Evolutionary conservation across 2,113 vertebrate species (phyloP), one percentile per base, ranked within the genome.

Genomic region (Chionomys nivalis): DNA sequence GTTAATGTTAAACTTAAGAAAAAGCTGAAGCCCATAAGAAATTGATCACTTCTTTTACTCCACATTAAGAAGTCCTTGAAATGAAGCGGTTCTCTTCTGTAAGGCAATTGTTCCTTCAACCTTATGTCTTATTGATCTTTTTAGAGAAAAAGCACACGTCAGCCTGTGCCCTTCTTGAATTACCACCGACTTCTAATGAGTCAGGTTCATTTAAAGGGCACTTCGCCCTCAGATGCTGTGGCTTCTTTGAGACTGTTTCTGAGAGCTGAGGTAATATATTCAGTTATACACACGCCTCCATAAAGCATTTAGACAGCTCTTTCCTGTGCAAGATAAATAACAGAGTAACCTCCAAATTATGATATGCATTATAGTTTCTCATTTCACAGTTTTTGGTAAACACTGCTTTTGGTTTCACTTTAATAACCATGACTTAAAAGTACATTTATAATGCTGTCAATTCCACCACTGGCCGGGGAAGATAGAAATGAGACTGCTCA

Each of bases 331-430:
- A 17, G 31, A 19, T 31, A 65, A 72, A 58, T n/a, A 39, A 65
- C 23, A 47, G 28, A 87, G 33, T 55, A 68, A n/a, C 42, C 44
- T 8, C 52, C 70, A n/a, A 72, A 55, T 26, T 66, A 2, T 11
- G 13, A 4, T 39, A 24, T 87, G 33, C 73, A 55, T 39, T 86
- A 55, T 4, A 39, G 8, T 79, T 78, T 75, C 72, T 92, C 47
- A 75, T 86, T 58, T 86, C 89, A 76, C 36, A 86, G 70, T 44
- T 42, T 87, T 89, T 75, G 13, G 73, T 86, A 58, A 89, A 70
- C 36, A 89, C 28, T 94, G 93, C 91, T 97, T 98, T 97, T 93
- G 93, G 66, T 93, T 93, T 93, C 85, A 66, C 78, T 61, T 33
- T 52, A 68, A 65, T 21, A 75, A 49, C 58, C 19, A 33, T 36